Conservation (phyloP, 2,888 invertebrate species). For the Bellardia pandia region DNA sequence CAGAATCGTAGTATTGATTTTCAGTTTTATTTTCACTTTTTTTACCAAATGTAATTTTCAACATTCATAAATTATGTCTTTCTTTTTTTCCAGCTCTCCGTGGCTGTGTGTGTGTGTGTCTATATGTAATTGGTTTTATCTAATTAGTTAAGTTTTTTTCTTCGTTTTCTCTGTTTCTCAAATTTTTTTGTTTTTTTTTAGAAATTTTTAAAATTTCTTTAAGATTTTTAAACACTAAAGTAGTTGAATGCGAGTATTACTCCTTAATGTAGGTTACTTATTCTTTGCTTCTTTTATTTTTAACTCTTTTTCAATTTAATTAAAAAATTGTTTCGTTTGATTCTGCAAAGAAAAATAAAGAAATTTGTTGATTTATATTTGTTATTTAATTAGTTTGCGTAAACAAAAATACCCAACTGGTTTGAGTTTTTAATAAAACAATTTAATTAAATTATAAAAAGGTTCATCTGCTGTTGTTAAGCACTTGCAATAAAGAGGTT, state of each 20-base stretch:
- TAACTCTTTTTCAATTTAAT: slow-evolving; percentile 10
- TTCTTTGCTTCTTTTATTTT: not conserved
- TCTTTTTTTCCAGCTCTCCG: not conserved
- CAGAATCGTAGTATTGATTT: slow-evolving; percentile 35
- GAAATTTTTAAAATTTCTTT: slow-evolving; percentile 15
- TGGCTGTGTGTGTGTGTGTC: not conserved
- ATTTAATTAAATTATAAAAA: not conserved
- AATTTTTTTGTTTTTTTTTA: slow-evolving; percentile 16
- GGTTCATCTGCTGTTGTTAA: not conserved
- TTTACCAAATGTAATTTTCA: slow-evolving; percentile 22
- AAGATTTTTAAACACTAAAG: slow-evolving; percentile 9
- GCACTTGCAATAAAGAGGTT: too few relatives aligned
- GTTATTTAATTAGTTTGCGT: not conserved
- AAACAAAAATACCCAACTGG: not conserved
- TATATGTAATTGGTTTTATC: slow-evolving; percentile 35
- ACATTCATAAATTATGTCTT: slow-evolving; percentile 55
- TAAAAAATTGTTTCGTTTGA: slow-evolving; percentile 9
- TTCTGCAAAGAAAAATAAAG: slow-evolving; percentile 37
- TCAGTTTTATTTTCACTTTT: slow-evolving; percentile 9
- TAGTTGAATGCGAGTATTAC: not conserved
- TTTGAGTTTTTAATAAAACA: not conserved
- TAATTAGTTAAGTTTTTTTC: slow-evolving; percentile 58
- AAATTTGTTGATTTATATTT: slow-evolving; percentile 18
- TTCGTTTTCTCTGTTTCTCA: not conserved
- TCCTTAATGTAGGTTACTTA: not conserved